Evolutionary conservation across 2,797 vertebrate genomes (phyloP).

Genomic region (Sphaeramia orbicularis): DNA sequence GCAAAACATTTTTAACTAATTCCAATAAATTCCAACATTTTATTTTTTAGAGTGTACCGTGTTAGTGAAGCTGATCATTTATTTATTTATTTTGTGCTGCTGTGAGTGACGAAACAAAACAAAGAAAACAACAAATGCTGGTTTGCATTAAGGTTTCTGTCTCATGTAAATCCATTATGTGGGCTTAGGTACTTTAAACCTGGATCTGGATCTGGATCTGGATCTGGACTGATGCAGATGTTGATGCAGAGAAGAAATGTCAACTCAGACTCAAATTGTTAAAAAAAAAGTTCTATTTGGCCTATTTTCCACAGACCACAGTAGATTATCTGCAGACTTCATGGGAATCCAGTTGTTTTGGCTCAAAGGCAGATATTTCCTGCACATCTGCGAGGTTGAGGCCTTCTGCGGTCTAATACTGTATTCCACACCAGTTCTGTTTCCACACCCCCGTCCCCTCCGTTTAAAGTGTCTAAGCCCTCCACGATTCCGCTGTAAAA

Average conservation of each 20-base stretch:
- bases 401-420: constrained; percentile 23
- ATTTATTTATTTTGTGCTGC: constrained; percentile 34
- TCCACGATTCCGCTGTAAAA: constrained; percentile 59
- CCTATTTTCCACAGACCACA: constrained; percentile 31
- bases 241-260: constrained; percentile 33
- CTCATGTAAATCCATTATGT: constrained; percentile 73
- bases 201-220: constrained; percentile 50
- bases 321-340: constrained; percentile 35
- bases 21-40: no score
- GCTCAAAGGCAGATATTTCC: constrained; percentile 24
- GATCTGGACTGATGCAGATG: no score
- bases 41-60: no score
- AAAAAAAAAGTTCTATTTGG: constrained; percentile 14
- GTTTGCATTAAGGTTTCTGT: constrained; percentile 89
- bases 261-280: constrained; percentile 38
- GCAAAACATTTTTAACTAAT: no score
- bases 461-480: constrained; percentile 78
- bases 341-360: constrained; percentile 5
- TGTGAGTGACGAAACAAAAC: constrained; percentile 16
- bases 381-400: constrained; percentile 25
- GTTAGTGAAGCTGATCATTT: constrained; percentile 30
- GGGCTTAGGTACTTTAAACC: constrained; percentile 79
- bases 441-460: constrained; percentile 41
- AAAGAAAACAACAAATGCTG: constrained; percentile 58
- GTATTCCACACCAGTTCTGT: constrained; percentile 13